A percentile compares a stretch with the other conserved stretches of the same genome.
Conservation (phyloP, 2,797 vertebrate genomes). For the Typhlichthys subterraneus region DNA sequence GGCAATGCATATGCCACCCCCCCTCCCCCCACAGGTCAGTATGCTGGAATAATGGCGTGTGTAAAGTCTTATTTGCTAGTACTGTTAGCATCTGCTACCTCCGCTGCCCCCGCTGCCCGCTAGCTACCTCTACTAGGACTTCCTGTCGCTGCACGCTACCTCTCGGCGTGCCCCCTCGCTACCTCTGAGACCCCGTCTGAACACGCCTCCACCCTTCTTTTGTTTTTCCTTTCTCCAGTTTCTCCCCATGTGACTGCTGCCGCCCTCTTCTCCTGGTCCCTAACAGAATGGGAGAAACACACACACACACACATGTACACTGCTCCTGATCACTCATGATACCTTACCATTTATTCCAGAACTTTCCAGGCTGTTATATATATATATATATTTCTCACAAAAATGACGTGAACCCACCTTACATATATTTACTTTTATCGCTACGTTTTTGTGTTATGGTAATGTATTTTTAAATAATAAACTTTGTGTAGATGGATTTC, state of each 20-base stretch:
- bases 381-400: constrained; percentile 55
- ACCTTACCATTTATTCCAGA: constrained; percentile 26
- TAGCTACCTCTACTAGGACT: constrained; percentile 77
- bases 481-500: constrained; percentile 81
- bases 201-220: not conserved
- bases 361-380: constrained; percentile 54
- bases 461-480: constrained; percentile 83
- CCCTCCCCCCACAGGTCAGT: constrained; percentile 6
- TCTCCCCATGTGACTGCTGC: constrained; percentile 75
- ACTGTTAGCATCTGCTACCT: constrained; percentile 70
- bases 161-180: constrained; percentile 60
- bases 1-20: not conserved
- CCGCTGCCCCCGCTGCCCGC: constrained; percentile 54
- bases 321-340: constrained; percentile 20
- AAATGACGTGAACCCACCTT: constrained; percentile 50
- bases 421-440: constrained; percentile 72
- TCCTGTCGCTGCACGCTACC: constrained; percentile 65
- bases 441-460: constrained; percentile 73
- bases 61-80: constrained; percentile 37
- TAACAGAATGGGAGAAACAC: constrained; percentile 35
- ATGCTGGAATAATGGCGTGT: not conserved
- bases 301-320: constrained; percentile 11
- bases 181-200: constrained; percentile 55
- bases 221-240: constrained; percentile 2
- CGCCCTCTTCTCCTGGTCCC: constrained; percentile 48